Evolutionary conservation across 2,797 vertebrate genomes (phyloP), one percentile per base, ranked within the genome.

Genomic region (Tarsius wallacei): DNA sequence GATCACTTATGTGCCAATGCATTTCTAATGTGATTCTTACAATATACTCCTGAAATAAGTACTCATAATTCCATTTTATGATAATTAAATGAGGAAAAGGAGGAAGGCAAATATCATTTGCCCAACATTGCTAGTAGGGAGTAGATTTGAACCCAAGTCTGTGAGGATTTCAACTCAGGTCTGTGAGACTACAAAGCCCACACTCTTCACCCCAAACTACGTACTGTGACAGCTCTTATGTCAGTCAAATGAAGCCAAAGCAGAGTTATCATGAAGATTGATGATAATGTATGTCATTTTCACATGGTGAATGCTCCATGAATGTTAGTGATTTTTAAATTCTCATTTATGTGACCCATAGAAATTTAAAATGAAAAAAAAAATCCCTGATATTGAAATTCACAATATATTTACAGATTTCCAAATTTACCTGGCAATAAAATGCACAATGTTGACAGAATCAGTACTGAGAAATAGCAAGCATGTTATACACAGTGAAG

Each of bases 341-440:
- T 53, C 13, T 81, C 53, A 82, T 68, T 93, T 68, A 31, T 77
- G 36, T 64, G 68, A 90, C 51, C 1, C 19, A 42, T 16, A 93
- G 59, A 76, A 74, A 87, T 90, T 78, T 71, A n/a, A 83, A 88
- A 74, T 33, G 47, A 57, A 90, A 57, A 24, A 68, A 57, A 87
- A 49, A 22, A 17, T 3, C 0, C 2, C 2, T 71, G 21, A 78
- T 74, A 73, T 57, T 82, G n/a, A n/a, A 84, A 51, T 63, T 57
- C 57, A 76, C 28, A 64, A 55, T 89, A 73, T 53, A 63, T 5
- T 81, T 6, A 59, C 9, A n/a, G 4, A 47, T 70, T 64, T 93
- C 1, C 57, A 91, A 80, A 55, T 93, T 90, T 61, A 31, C 19
- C 10, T 42, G 15, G 0, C 7, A 82, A 76, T 33, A 76, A 81